A percentile compares a stretch with the other conserved stretches of the same genome.
These are phyloP conservation scores for Opisthocomus hoazin DNA, from an alignment of 2,113 vertebrate species.

Conservation along the genomic window DNA sequence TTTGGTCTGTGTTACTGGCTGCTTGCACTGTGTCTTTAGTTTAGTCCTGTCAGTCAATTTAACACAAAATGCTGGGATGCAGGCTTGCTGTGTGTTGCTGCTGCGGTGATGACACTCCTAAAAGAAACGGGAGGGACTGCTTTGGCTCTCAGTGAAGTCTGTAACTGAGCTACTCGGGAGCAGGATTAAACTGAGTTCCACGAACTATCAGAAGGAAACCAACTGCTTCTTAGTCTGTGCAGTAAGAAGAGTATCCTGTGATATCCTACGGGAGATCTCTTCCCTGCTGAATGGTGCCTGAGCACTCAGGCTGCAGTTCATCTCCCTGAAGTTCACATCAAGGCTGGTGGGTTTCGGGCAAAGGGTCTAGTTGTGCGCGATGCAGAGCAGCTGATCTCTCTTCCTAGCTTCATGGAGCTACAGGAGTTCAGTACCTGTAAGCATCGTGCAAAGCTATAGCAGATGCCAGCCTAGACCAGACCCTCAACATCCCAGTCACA, in stretches of 20 bases:
- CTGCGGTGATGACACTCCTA: background rate
- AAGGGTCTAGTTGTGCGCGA: background rate
- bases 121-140: background rate
- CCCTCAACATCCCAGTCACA: background rate
- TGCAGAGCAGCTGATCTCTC: background rate
- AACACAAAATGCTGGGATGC: background rate
- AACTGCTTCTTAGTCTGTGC: background rate
- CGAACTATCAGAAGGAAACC: background rate
- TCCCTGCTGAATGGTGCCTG: background rate
- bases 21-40: background rate
- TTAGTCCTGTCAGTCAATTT: background rate
- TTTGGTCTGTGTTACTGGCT: background rate
- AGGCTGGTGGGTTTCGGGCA: background rate
- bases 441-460: background rate
- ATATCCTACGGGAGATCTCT: background rate
- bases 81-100: background rate
- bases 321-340: rapidly evolving
- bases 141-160: background rate
- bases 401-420: background rate
- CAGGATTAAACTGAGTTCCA: background rate
- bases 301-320: background rate
- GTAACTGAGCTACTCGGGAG: background rate
- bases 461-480: background rate
- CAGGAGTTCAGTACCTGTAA: background rate
- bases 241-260: background rate